Base-by-base conservation (phyloP, 2,888 invertebrate species). In the Oasisia sp. region DNA sequence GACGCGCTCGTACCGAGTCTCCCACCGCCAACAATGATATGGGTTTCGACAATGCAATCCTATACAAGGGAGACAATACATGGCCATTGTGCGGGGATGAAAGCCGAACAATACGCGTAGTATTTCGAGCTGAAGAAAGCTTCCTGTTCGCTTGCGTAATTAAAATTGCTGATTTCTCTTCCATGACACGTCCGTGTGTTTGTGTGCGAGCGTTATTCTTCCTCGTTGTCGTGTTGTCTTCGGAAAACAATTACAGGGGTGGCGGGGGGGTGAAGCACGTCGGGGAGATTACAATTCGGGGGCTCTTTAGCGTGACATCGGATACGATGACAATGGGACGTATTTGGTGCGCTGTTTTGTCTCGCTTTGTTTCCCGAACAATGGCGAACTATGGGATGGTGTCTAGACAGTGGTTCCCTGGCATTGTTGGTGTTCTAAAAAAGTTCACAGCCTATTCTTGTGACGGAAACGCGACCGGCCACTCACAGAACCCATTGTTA, bases 71-170 rank as follows among this genome's bases (percentile, higher is more conserved):
- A 74, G 14, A 74, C 74, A 74, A 74, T 74, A 74, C n/a, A 74
- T 4, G 27, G 27, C 74, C 74, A 74, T 74, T 74, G 74, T 74
- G 27, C 19, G 19, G 74, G n/a, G n/a, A 74, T 74, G 74, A 74
- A 74, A 74, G 27, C 74, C 74, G 19, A 19, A 74, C 74, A 74
- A 74, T 27, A 27, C 74, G n/a, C 27, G 1, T 74, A 74, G 74
- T 74, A 74, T 74, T 74, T 74, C 27, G 27, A 74, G 74, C 74
- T 74, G 74, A 74, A 74, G 74, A 74, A 74, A n/a, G 74, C 74
- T 74, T 74, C 74, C 74, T 74, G 74, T 74, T 74, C 74, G 74
- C 74, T 74, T 74, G 74, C 74, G n/a, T 74, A 74, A 74, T 74
- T 74, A 74, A 74, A 74, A 74, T 74, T 19, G 27, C 74, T 74